A percentile compares a stretch with the other conserved stretches of the same genome.
Evolutionary conservation across 1,140 invertebrate species (phyloP).

Genomic region (fruit fly (Drosophila melanogaster)): Release_6_plus_ISO1_MT NC_004354.4:19370001-19370500

Average conservation of each 20-base stretch:
- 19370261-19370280: slow-evolving; percentile 71
- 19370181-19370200: slow-evolving; percentile 4
- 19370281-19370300: slow-evolving; percentile 47
- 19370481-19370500: not conserved
- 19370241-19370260: slow-evolving; percentile 67
- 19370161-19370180: not conserved
- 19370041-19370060: too few species aligned
- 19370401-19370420: not conserved
- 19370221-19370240: slow-evolving; percentile 11
- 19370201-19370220: not conserved
- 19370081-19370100: too few species aligned
- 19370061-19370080: too few species aligned
- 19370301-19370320: slow-evolving; percentile 59
- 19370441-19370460: not conserved
- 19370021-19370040: too few species aligned
- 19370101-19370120: too few species aligned
- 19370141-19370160: not conserved
- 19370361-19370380: slow-evolving; percentile 6
- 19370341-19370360: slow-evolving; percentile 68
- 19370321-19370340: slow-evolving; percentile 66
- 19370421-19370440: too few species aligned
- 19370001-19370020: too few species aligned
- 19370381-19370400: not conserved
- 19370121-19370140: too few species aligned
- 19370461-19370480: not conserved